Percentiles rank a stretch among this genome's conserved stretches.
Evolutionary conservation across 2,797 vertebrate species (phyloP).

Genomic region (Anableps anableps): DNA sequence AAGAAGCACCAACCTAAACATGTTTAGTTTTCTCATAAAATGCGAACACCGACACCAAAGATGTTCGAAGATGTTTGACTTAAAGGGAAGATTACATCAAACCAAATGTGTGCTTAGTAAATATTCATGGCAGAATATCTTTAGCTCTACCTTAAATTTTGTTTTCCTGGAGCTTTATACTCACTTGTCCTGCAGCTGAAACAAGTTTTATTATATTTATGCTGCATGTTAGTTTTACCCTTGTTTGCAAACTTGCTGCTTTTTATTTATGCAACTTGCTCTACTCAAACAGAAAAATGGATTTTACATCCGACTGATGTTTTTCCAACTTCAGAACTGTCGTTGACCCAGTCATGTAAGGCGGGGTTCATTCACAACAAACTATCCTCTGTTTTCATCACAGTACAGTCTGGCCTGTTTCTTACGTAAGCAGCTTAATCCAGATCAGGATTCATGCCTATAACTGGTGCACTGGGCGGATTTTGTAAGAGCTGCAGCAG

Average conservation of each 20-base stretch:
- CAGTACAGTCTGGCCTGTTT: conserved; percentile 65
- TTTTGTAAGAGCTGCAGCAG: conserved; percentile 40
- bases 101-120: not conserved
- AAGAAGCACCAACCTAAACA: too few relatives aligned
- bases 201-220: not conserved
- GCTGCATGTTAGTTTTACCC: not conserved
- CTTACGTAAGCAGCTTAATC: conserved; percentile 72
- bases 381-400: conserved; percentile 46
- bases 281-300: conserved; percentile 16
- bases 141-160: not conserved
- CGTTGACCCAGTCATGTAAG: conserved; percentile 37
- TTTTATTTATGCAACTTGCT: conserved; percentile 36
- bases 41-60: too few relatives aligned
- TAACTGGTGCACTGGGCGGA: conserved; percentile 50
- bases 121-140: not conserved
- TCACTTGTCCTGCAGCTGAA: not conserved
- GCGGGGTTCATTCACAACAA: conserved; percentile 49
- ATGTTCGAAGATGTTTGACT: not conserved
- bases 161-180: not conserved
- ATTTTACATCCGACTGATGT: conserved; percentile 7
- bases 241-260: not conserved
- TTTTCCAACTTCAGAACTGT: conserved; percentile 18
- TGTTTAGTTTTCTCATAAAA: too few relatives aligned
- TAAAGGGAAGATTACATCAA: too few relatives aligned
- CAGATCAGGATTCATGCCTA: conserved; percentile 45